phyloP scores from a whole-genome alignment of 1,140 invertebrate species.

The Campoletis sonorensis region DNA sequence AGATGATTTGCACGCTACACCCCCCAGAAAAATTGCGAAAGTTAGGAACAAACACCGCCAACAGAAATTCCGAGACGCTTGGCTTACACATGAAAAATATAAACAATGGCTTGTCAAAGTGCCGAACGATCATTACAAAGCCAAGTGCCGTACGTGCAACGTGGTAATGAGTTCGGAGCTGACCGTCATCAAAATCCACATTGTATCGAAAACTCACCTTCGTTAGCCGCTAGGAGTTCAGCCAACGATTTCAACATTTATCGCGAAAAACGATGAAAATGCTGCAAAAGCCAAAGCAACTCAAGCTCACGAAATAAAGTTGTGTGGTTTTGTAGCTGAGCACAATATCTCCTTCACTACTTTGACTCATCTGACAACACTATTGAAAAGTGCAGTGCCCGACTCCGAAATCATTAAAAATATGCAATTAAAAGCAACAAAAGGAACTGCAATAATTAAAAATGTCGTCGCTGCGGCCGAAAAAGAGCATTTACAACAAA shows the following conservation, averaged over 20 bases:
- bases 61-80: constrained; percentile 47
- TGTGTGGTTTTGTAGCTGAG: constrained; percentile 46
- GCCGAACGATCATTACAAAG: constrained; percentile 46
- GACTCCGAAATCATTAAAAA: constrained; percentile 52
- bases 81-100: constrained; percentile 39
- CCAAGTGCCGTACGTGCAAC: constrained; percentile 47
- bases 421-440: constrained; percentile 47
- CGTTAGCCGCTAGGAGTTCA: constrained; percentile 31
- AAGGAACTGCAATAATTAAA: constrained; percentile 52
- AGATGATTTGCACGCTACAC: constrained; percentile 13
- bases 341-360: constrained; percentile 52
- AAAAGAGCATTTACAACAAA: constrained; percentile 41
- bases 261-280: constrained; percentile 37
- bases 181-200: constrained; percentile 50
- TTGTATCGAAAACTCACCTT: constrained; percentile 34
- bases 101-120: constrained; percentile 48
- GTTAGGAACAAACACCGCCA: constrained; percentile 43
- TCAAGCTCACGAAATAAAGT: constrained; percentile 32
- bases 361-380: constrained; percentile 42
- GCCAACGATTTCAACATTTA: constrained; percentile 37
- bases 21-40: constrained; percentile 35
- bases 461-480: constrained; percentile 54
- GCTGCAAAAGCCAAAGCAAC: constrained; percentile 34
- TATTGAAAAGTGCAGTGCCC: constrained; percentile 44
- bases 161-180: constrained; percentile 45